Percentiles rank a stretch among this genome's conserved stretches.
phyloP scores from a whole-genome alignment of 2,888 invertebrate genomes.

The Apotomis capreana region DNA sequence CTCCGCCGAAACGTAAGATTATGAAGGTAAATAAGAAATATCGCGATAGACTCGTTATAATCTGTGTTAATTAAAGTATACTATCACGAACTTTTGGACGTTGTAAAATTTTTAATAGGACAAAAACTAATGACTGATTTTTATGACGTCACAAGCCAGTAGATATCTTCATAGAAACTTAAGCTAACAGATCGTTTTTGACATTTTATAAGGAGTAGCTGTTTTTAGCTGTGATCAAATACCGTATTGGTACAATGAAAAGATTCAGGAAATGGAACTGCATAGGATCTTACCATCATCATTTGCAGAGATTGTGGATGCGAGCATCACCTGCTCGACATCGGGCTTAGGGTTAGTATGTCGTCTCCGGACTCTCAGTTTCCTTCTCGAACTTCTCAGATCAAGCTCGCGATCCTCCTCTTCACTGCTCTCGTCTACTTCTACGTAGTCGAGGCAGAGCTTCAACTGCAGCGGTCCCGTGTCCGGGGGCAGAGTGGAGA shows the following conservation, averaged over 20 bases:
- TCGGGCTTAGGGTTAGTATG: conserved; percentile 70
- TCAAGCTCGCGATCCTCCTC: conserved; percentile 73
- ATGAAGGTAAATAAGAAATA: too few species aligned
- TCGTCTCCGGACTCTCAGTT: conserved; percentile 67
- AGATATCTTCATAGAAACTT: too few species aligned
- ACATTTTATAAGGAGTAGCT: too few species aligned
- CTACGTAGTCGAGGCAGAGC: conserved; percentile 75
- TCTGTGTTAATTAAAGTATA: too few species aligned
- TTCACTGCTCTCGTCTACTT: conserved; percentile 76
- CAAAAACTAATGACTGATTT: too few species aligned
- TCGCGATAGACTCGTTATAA: too few species aligned
- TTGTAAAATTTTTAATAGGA: too few species aligned
- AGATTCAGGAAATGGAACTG: not conserved
- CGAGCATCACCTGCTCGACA: conserved; percentile 66
- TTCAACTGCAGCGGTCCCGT: conserved; percentile 72
- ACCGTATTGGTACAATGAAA: not conserved
- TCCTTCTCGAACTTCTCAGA: conserved; percentile 65
- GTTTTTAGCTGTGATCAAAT: too few species aligned
- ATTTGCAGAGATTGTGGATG: conserved; percentile 69
- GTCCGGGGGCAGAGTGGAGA: conserved; percentile 82
- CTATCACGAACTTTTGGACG: too few species aligned
- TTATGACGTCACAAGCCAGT: too few species aligned
- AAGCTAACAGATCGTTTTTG: too few species aligned
- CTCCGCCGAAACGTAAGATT: too few species aligned
- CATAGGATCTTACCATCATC: conserved; percentile 63